Percentiles rank a stretch among this genome's conserved stretches.
Conservation (phyloP, 2,797 vertebrate species). For the Propithecus perrieri region DNA sequence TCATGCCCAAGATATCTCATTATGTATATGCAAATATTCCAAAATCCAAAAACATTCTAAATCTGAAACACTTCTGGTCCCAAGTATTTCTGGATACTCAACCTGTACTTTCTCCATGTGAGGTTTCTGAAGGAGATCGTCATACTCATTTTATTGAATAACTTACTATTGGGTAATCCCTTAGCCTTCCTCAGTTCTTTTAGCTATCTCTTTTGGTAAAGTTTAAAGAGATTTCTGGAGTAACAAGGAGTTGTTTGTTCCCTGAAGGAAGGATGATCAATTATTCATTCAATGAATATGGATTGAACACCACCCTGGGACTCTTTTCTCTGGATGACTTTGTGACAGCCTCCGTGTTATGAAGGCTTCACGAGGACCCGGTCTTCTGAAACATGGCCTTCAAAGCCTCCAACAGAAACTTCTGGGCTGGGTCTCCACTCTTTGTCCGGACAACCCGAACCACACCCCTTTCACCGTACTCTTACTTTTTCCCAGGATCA, state of each 20-base stretch:
- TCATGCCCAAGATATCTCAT: neutral
- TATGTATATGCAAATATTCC: neutral
- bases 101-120: neutral
- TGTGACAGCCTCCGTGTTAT: neutral
- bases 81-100: neutral
- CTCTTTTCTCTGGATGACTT: neutral
- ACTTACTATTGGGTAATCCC: neutral
- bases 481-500: constrained; percentile 88
- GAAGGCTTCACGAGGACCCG: neutral
- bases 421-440: neutral
- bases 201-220: neutral
- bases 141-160: neutral
- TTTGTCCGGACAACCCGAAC: neutral
- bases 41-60: neutral
- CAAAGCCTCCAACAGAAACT: neutral
- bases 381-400: neutral
- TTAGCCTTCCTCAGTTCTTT: neutral
- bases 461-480: neutral
- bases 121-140: neutral
- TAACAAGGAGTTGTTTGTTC: neutral
- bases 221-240: neutral
- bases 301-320: neutral
- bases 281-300: neutral
- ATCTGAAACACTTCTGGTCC: neutral
- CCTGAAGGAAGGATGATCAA: neutral